Percentiles rank a stretch among this genome's conserved stretches.
These are phyloP conservation scores for Peucedramus taeniatus DNA, from an alignment of 2,113 vertebrate genomes.

Conservation along the genomic window DNA sequence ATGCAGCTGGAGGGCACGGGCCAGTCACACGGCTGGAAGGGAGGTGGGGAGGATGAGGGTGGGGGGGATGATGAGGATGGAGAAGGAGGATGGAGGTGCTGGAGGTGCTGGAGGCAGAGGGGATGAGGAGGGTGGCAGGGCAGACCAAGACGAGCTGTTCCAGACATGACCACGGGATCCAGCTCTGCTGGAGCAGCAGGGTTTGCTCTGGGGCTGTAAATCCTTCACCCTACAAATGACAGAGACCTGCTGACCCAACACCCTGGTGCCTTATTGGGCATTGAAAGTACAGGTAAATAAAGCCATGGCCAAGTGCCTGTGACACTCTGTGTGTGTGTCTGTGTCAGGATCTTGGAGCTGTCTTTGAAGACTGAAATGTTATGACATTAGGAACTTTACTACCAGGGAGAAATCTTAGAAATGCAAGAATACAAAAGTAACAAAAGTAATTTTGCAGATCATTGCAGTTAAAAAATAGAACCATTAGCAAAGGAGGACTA, in stretches of 20 bases:
- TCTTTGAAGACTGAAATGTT: neutral
- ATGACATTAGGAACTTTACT: neutral
- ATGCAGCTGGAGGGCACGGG: fast-evolving
- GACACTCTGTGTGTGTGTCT: neutral
- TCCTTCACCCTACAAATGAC: neutral
- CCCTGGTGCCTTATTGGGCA: fast-evolving
- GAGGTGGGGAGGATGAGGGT: neutral
- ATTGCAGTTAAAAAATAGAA: neutral
- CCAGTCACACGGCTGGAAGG: fast-evolving
- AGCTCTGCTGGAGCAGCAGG: neutral
- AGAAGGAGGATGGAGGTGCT: neutral
- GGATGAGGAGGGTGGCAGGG: neutral
- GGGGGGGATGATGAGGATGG: fast-evolving
- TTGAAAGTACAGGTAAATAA: fast-evolving
- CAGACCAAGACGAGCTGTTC: fast-evolving
- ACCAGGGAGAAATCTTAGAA: neutral
- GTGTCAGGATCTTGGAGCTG: too few relatives aligned
- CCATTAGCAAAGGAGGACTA: neutral
- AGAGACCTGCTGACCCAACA: neutral
- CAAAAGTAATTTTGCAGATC: neutral
- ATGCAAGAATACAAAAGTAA: neutral
- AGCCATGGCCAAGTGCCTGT: neutral
- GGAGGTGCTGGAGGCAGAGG: neutral
- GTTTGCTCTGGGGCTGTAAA: neutral
- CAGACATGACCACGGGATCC: fast-evolving